Conservation (phyloP, 2,888 invertebrate genomes). For the Agapetus fuscipes region DNA sequence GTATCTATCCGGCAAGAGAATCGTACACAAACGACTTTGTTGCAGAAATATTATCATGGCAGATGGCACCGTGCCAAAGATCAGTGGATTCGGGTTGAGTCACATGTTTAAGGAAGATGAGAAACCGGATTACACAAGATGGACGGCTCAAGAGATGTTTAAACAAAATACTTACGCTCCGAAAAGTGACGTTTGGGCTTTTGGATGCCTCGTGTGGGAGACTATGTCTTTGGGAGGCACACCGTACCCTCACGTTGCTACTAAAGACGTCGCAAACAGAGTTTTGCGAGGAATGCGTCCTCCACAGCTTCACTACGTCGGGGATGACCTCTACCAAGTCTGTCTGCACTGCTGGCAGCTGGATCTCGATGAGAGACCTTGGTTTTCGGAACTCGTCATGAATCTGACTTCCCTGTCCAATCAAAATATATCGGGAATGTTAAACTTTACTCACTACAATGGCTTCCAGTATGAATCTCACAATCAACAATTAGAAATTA, state of each 20-base stretch:
- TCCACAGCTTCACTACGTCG: slow-evolving; percentile 63
- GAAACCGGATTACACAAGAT: slow-evolving; percentile 64
- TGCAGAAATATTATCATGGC: slow-evolving; percentile 61
- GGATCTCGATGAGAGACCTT: slow-evolving; percentile 70
- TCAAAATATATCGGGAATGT: slow-evolving; percentile 31
- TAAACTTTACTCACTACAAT: slow-evolving; percentile 41
- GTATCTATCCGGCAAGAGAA: slow-evolving; percentile 55
- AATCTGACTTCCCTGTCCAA: slow-evolving; percentile 34
- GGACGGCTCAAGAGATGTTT: slow-evolving; percentile 72
- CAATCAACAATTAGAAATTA: slow-evolving; percentile 37
- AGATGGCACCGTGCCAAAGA: slow-evolving; percentile 56
- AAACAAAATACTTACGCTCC: slow-evolving; percentile 56
- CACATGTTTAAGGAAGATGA: slow-evolving; percentile 53
- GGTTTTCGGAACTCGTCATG: slow-evolving; percentile 51
- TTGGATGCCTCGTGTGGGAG: slow-evolving; percentile 76
- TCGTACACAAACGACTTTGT: slow-evolving; percentile 64
- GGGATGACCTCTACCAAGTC: slow-evolving; percentile 71
- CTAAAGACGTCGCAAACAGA: slow-evolving; percentile 56
- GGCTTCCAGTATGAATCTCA: slow-evolving; percentile 40
- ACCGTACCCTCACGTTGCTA: slow-evolving; percentile 60
- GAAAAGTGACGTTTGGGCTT: slow-evolving; percentile 77
- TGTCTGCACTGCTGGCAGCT: slow-evolving; percentile 79
- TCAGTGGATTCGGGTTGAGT: slow-evolving; percentile 66
- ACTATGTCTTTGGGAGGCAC: slow-evolving; percentile 70
- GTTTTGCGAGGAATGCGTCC: slow-evolving; percentile 62